Conservation (phyloP, 2,888 invertebrate genomes). For the Julus scandinavius region DNA sequence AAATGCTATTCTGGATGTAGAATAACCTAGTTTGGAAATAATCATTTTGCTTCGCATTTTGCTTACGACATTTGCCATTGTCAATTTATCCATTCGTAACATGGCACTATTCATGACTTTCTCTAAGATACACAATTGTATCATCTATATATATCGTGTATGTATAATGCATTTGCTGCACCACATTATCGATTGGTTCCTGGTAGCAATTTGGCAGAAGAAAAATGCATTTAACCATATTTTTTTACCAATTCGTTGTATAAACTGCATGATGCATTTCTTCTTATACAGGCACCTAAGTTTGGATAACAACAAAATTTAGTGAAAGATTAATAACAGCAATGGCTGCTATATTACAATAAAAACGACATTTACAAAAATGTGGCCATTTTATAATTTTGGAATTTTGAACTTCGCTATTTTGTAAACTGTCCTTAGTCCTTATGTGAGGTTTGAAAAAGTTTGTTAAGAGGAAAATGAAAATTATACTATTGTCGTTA, state of each 20-base stretch:
- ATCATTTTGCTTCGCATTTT: neutral
- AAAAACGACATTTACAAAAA: neutral
- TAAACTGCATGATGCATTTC: neutral
- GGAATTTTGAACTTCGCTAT: no score
- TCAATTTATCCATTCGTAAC: neutral
- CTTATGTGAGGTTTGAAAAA: no score
- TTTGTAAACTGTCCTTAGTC: no score
- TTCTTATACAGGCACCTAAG: conserved; percentile 7
- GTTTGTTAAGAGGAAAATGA: no score
- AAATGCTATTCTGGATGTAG: neutral
- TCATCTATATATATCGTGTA: neutral
- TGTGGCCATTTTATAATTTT: no score
- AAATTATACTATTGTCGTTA: no score
- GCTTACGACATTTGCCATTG: neutral
- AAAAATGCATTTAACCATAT: neutral
- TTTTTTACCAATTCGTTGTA: conserved; percentile 8
- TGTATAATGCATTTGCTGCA: neutral
- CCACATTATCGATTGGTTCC: neutral
- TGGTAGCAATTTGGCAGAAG: conserved; percentile 5
- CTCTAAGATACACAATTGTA: neutral
- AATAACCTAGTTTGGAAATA: neutral
- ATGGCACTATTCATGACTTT: neutral
- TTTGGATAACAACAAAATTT: neutral
- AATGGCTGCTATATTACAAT: neutral
- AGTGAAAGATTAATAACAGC: neutral